Evolutionary conservation across 2,888 invertebrate species (phyloP), one percentile per base, ranked within the genome.

Genomic region (Hyppa rectilinea): DNA sequence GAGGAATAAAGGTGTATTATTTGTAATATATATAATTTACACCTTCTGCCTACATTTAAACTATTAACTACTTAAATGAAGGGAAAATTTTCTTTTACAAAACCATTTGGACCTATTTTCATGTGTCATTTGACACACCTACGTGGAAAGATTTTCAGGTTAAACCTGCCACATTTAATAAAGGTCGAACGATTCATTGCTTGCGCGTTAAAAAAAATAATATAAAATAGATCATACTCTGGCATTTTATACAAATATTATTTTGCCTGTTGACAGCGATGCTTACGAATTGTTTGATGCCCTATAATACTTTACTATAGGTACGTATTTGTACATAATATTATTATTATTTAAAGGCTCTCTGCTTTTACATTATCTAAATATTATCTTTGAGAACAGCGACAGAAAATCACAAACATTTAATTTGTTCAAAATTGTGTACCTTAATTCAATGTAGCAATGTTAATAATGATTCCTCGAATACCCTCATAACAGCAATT

Each of bases 391-490:
- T 3, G 9, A 45, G 6, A 40, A 55, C 4, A 40, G 1, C 12
- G 6, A 20, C 49, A 36, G 26, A 43, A n/a, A 26, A 29, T 14
- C 20, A 50, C 14, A 2, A 40, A 45, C 12, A 49, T 71, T 49
- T 49, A 34, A 34, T 47, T 45, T 26, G 12, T 17, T 40, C 31
- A 47, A 47, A 50, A 31, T 40, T 49, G 31, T 26, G 20, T 45
- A 31, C 34, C 26, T 56, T 56, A n/a, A 49, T 40, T 56, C 29
- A 9, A 43, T 29, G 36, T 40, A 43, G 26, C 12, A 55, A 55
- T 26, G 26, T 58, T 29, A 52, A 73, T 45, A 69, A 55, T 1
- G 43, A 69, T 43, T 59, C n/a, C 12, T 23, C 3, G 14, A 29
- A 56, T 31, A 43, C 26, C 12, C 55, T 49, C 29, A 7, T 36